Percentiles rank a stretch among this genome's conserved stretches.
Conservation (phyloP, 2,113 vertebrate species). For the Rhinolophus ferrumequinum region DNA sequence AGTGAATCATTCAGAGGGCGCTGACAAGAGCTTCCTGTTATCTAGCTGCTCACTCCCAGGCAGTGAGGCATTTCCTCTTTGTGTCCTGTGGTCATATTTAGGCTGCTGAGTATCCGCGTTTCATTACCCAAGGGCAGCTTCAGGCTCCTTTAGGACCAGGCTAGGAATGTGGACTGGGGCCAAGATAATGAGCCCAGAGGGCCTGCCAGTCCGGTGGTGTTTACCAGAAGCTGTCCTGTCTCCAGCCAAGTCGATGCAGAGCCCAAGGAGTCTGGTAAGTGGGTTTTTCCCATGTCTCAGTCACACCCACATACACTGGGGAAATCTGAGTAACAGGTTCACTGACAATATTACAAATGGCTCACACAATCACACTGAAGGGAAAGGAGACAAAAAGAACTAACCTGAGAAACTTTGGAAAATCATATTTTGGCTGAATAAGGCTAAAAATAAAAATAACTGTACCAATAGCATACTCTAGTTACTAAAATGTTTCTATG, state of each 20-base stretch:
- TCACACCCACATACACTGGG: neutral
- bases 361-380: neutral
- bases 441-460: constrained; percentile 39
- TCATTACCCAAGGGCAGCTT: neutral
- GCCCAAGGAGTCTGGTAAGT: neutral
- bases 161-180: neutral
- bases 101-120: constrained; percentile 46
- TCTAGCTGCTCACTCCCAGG: neutral
- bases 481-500: neutral
- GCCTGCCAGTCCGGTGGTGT: neutral
- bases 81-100: neutral
- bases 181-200: neutral
- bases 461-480: neutral
- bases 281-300: neutral
- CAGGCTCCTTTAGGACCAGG: neutral
- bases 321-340: constrained; percentile 8
- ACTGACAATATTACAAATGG: neutral
- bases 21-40: neutral
- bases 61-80: neutral
- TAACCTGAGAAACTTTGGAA: neutral
- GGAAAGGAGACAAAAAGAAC: neutral
- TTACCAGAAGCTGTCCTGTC: neutral
- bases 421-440: constrained; percentile 32
- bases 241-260: neutral
- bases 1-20: neutral